A percentile compares a stretch with the other conserved stretches of the same genome.
phyloP scores from a whole-genome alignment of 1,140 invertebrate species.

The Ips nitidus region DNA sequence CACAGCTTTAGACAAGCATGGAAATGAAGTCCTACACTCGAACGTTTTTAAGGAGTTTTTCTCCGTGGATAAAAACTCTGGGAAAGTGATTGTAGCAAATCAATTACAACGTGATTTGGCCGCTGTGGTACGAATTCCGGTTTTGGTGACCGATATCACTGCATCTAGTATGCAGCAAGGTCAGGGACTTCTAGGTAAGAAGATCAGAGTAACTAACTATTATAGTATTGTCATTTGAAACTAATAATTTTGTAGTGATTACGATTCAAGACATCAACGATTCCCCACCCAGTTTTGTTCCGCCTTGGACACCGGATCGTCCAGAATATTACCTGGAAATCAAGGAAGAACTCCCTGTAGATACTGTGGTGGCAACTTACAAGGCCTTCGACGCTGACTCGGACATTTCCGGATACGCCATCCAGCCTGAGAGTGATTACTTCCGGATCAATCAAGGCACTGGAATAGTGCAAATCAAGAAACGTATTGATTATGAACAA shows the following conservation, averaged over 20 bases:
- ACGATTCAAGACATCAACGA: conserved; percentile 83
- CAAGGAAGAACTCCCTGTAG: conserved; percentile 80
- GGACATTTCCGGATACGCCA: conserved; percentile 74
- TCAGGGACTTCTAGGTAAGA: conserved; percentile 58
- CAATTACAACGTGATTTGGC: conserved; percentile 69
- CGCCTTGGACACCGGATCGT: conserved; percentile 72
- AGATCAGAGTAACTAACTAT: conserved; percentile 11
- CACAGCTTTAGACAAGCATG: conserved; percentile 77
- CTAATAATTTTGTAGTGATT: conserved; percentile 59
- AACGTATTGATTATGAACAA: conserved; percentile 82
- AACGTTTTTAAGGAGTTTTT: conserved; percentile 71
- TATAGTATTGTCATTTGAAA: conserved; percentile 4
- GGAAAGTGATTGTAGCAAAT: conserved; percentile 71
- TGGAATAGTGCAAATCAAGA: conserved; percentile 76
- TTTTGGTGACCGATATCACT: conserved; percentile 78
- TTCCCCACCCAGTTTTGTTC: conserved; percentile 63
- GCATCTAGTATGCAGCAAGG: conserved; percentile 77
- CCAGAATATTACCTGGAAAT: conserved; percentile 70
- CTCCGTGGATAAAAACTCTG: conserved; percentile 66
- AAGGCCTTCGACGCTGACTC: conserved; percentile 82
- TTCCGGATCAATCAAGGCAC: conserved; percentile 77
- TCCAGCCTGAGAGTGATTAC: conserved; percentile 71
- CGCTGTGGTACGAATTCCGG: conserved; percentile 72
- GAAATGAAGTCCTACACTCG: conserved; percentile 67
- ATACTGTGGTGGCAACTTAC: conserved; percentile 77